Evolutionary conservation across 2,113 vertebrate genomes (phyloP), one percentile per base, ranked within the genome.

Genomic region (Clarias gariepinus): DNA sequence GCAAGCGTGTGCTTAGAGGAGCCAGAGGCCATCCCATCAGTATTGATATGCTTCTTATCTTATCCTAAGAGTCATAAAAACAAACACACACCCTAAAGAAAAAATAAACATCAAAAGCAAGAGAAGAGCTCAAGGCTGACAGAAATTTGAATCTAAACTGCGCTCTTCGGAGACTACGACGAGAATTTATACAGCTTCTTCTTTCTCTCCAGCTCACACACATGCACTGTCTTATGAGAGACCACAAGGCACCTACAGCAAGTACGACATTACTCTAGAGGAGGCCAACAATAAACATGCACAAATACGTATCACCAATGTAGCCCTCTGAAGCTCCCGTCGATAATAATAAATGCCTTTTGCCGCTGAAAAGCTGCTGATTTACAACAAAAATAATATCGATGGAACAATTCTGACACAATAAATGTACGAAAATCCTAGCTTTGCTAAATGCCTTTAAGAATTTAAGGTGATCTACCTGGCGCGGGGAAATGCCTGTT

Each of bases 21-120:
- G 33, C 33, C 10, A 63, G 69, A 55, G 33, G 57, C 21, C 68
- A 77, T 68, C 80, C 71, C 73, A 81, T 69, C 81, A 86, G 76
- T 47, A 30, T 41, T 52, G 58, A 16, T 30, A 47, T 57, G 66
- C 55, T 57, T 33, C 64, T 86, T 88, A 84, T 88, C 89, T 90
- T 12, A 88, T 52, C 57, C 80, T 13, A 28, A 61, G n/a, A 52
- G 58, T 82, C 73, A 19, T 86, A 88, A 81, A 90, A 78, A 85
- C 83, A 85, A 85, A 82, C 19, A 63, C 53, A 21, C 13, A n/a
- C 74, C 79, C 47, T 78, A 82, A 71, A 73, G 58, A 55, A 52
- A 66, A 25, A 83, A 82, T 82, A 85, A 87, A 68, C 88, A 87
- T 89, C 76, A 80, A 84, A 81, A 79, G 55, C 63, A 21, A 15